Percentiles rank a stretch among this genome's conserved stretches.
Evolutionary conservation across 1,140 invertebrate species (phyloP).

Genomic region (Caenorhabditis tropicalis): DNA sequence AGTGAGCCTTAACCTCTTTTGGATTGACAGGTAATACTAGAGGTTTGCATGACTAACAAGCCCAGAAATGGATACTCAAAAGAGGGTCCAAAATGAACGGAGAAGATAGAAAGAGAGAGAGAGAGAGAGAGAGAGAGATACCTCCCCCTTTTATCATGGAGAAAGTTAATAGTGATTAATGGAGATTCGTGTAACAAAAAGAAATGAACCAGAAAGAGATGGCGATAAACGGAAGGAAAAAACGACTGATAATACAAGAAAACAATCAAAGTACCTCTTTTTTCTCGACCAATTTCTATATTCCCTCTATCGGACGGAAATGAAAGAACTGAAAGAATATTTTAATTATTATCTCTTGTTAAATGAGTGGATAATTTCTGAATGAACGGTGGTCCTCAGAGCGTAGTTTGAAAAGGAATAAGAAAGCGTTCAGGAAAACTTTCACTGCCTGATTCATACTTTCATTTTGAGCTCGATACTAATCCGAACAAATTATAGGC

Average conservation of each 20-base stretch:
- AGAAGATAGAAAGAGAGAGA: not conserved
- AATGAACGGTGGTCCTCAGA: too few species aligned
- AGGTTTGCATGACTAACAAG: slow-evolving; percentile 38
- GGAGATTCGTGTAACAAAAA: slow-evolving; percentile 30
- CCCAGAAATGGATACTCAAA: slow-evolving; percentile 34
- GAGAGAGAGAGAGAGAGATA: not conserved
- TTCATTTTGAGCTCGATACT: too few species aligned
- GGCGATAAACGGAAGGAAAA: not conserved
- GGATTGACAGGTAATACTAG: slow-evolving; percentile 40
- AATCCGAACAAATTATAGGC: too few species aligned
- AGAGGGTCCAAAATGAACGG: not conserved
- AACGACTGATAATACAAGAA: not conserved
- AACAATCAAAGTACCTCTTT: too few species aligned
- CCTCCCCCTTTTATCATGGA: not conserved
- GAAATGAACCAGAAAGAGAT: not conserved
- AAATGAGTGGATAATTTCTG: too few species aligned
- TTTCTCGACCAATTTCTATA: too few species aligned
- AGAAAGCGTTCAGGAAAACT: too few species aligned
- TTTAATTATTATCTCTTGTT: too few species aligned
- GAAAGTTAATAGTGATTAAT: slow-evolving; percentile 34
- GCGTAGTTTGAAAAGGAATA: too few species aligned
- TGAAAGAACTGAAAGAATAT: too few species aligned
- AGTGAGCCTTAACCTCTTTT: slow-evolving; percentile 23
- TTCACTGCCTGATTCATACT: not conserved
- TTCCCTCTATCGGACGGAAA: too few species aligned